These are phyloP conservation scores for Mastigias papua DNA, from an alignment of 30 jellyfish, hydroid and myxozoan genomes.

Conservation along the genomic window DNA sequence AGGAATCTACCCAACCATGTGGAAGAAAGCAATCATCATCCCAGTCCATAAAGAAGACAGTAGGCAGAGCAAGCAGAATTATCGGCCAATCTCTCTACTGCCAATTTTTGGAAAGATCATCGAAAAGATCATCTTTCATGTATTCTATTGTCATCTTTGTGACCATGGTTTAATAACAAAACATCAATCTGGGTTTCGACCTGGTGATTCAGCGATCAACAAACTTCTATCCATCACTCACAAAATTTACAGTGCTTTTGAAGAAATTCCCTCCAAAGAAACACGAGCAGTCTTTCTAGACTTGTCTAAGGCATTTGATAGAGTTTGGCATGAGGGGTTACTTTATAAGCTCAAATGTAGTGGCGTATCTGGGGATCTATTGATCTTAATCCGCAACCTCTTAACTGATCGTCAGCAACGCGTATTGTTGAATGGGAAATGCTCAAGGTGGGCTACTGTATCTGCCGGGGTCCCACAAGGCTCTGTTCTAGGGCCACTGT, in stretches of 20 bases:
- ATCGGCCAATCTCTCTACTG: constrained; percentile 14
- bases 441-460: constrained; percentile 59
- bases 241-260: constrained; percentile 57
- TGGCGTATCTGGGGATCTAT: constrained; percentile 63
- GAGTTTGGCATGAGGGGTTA: constrained; percentile 73
- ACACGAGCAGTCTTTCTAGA: constrained; percentile 75
- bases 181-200: constrained; percentile 58
- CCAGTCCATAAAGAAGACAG: constrained; percentile 17
- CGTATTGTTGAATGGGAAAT: constrained; percentile 51
- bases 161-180: constrained; percentile 26
- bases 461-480: constrained; percentile 84
- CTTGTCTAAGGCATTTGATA: constrained; percentile 69
- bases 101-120: constrained; percentile 33
- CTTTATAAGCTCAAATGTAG: constrained; percentile 54
- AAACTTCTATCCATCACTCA: constrained; percentile 47
- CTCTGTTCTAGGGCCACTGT: constrained; percentile 67
- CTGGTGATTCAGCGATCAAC: constrained; percentile 63
- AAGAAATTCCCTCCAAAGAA: constrained; percentile 59
- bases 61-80: constrained; percentile 20
- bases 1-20: neutral
- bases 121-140: constrained; percentile 38
- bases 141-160: constrained; percentile 36
- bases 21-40: constrained; percentile 9
- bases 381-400: constrained; percentile 26
- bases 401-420: constrained; percentile 41